These are phyloP conservation scores for Heliornis fulica DNA, from an alignment of 2,113 vertebrate genomes.

Conservation along the genomic window DNA sequence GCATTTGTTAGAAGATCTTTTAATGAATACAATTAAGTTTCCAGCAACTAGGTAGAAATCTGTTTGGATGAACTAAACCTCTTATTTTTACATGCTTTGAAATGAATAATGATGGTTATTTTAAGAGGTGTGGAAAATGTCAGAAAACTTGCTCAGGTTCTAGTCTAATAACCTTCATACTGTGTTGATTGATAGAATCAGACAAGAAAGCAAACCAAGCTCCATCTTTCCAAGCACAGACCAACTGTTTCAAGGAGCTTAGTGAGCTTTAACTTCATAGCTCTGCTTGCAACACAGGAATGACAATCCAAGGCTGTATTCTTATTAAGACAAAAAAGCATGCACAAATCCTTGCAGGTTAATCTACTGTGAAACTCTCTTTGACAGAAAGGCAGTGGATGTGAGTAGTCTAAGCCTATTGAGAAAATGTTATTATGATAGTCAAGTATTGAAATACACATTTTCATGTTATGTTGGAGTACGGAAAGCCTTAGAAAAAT, in stretches of 20 bases:
- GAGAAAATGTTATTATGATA: not conserved
- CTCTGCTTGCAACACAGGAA: not conserved
- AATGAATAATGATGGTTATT: not conserved
- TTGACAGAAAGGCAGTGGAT: not conserved
- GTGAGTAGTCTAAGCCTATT: not conserved
- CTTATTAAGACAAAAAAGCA: not conserved
- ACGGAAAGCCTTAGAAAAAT: not conserved
- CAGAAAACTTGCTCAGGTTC: not conserved
- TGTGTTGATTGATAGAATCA: not conserved
- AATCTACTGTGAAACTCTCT: not conserved
- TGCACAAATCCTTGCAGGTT: not conserved
- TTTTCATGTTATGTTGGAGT: not conserved
- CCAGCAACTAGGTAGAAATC: not conserved
- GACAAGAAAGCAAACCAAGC: not conserved
- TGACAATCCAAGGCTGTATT: not conserved
- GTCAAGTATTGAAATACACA: not conserved
- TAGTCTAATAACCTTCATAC: not conserved
- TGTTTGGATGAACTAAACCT: not conserved
- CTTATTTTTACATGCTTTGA: not conserved
- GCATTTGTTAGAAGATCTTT: not conserved
- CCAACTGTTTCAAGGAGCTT: not conserved
- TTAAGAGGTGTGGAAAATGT: not conserved
- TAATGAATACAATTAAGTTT: not conserved
- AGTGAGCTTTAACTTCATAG: not conserved
- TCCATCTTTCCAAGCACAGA: not conserved